These are phyloP conservation scores for Camponotus vicinus DNA, from an alignment of 1,140 invertebrate species.

Conservation along the genomic window DNA sequence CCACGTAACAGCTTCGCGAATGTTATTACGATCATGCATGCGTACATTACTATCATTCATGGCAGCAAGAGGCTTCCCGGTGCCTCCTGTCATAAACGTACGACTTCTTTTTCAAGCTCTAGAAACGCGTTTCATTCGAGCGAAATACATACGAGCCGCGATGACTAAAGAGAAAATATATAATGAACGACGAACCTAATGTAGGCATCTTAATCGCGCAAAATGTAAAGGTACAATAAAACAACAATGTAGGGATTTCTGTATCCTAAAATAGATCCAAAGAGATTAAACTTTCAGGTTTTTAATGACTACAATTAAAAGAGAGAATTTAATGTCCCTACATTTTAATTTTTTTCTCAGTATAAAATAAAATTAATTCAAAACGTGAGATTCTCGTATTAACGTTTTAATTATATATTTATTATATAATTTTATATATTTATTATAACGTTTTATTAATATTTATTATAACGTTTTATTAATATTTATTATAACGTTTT, in stretches of 20 bases:
- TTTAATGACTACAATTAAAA: neutral
- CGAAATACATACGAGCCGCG: constrained; percentile 33
- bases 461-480: neutral
- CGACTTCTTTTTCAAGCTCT: constrained; percentile 36
- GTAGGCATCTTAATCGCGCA: neutral
- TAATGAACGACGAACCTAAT: constrained; percentile 22
- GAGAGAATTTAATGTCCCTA: neutral
- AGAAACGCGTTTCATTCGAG: constrained; percentile 40
- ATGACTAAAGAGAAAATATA: constrained; percentile 41
- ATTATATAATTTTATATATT: neutral
- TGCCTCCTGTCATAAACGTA: constrained; percentile 27
- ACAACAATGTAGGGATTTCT: neutral
- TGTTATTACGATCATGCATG: constrained; percentile 56
- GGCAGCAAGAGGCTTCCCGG: constrained; percentile 20
- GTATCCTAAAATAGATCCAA: neutral
- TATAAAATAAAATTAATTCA: neutral
- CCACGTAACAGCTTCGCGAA: constrained; percentile 32
- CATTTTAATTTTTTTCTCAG: neutral
- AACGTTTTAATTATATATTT: neutral
- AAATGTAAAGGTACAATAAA: neutral
- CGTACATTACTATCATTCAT: constrained; percentile 56
- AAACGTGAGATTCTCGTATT: neutral
- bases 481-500: neutral
- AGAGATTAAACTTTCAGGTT: neutral
- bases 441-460: too few relatives aligned